These are phyloP conservation scores for Halesus radiatus DNA, from an alignment of 1,140 invertebrate genomes.

Conservation along the genomic window DNA sequence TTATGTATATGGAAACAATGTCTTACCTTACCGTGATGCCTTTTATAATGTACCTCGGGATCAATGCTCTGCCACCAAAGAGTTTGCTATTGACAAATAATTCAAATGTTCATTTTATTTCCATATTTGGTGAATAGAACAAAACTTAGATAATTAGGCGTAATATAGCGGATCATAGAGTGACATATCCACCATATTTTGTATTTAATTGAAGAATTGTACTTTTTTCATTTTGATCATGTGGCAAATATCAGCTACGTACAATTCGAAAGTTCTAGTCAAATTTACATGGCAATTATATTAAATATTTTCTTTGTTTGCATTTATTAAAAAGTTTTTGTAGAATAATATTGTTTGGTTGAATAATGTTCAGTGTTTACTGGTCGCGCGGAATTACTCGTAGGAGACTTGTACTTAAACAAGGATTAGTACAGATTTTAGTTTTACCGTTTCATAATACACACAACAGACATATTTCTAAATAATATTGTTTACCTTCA, in stretches of 20 bases:
- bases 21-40: constrained; percentile 33
- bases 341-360: background rate
- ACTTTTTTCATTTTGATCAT: background rate
- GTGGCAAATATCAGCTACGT: background rate
- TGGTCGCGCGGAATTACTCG: no score
- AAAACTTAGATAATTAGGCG: constrained; percentile 12
- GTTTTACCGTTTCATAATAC: no score
- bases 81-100: constrained; percentile 40
- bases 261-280: constrained; percentile 27
- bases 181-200: constrained; percentile 17
- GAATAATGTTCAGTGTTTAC: background rate
- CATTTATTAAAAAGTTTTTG: constrained; percentile 7
- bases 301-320: constrained; percentile 10
- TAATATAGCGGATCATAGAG: constrained; percentile 3
- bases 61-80: constrained; percentile 18
- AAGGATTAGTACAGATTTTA: no score
- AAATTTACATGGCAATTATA: constrained; percentile 21
- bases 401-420: no score
- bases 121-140: background rate
- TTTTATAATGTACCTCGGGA: constrained; percentile 39
- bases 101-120: constrained; percentile 33
- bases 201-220: background rate
- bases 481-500: no score
- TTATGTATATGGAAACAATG: constrained; percentile 31
- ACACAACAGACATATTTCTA: no score